A percentile compares a stretch with the other conserved stretches of the same genome.
These are phyloP conservation scores for Stigmatopora nigra DNA, from an alignment of 2,113 vertebrate species.

Conservation along the genomic window DNA sequence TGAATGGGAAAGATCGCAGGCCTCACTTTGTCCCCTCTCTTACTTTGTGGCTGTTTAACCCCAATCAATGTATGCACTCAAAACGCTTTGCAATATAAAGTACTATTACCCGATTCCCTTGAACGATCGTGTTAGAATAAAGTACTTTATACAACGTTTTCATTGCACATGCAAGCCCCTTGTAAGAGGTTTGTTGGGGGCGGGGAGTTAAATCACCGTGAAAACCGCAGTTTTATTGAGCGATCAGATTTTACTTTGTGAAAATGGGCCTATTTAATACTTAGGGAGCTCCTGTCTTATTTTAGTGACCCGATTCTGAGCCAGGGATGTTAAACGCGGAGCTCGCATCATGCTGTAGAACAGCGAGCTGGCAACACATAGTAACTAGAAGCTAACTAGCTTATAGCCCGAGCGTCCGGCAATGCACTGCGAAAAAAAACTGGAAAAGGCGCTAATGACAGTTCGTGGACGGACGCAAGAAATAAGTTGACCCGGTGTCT, in stretches of 20 bases:
- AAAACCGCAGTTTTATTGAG: neutral
- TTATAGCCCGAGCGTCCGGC: neutral
- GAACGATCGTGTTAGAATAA: neutral
- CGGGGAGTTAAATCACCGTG: neutral
- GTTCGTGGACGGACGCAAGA: neutral
- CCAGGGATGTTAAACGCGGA: neutral
- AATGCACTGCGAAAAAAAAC: neutral
- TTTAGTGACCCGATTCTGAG: neutral
- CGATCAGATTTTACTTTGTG: neutral
- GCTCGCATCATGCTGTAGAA: neutral
- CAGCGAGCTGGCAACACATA: slow-evolving; percentile 5
- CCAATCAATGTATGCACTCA: neutral
- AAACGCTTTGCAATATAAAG: neutral
- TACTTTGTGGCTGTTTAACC: slow-evolving; percentile 1
- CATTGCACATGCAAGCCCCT: neutral
- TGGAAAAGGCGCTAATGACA: neutral
- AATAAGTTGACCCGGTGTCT: no score
- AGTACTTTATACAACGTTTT: neutral
- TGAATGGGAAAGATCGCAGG: neutral
- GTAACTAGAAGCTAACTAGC: slow-evolving; percentile 7
- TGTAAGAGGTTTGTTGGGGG: neutral
- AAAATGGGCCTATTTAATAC: no score
- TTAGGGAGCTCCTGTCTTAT: neutral
- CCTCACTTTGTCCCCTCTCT: neutral
- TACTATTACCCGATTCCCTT: neutral